Percentiles rank a stretch among this genome's conserved stretches.
Evolutionary conservation across 2,888 invertebrate species (phyloP).

Genomic region (Catocala sponsa): DNA sequence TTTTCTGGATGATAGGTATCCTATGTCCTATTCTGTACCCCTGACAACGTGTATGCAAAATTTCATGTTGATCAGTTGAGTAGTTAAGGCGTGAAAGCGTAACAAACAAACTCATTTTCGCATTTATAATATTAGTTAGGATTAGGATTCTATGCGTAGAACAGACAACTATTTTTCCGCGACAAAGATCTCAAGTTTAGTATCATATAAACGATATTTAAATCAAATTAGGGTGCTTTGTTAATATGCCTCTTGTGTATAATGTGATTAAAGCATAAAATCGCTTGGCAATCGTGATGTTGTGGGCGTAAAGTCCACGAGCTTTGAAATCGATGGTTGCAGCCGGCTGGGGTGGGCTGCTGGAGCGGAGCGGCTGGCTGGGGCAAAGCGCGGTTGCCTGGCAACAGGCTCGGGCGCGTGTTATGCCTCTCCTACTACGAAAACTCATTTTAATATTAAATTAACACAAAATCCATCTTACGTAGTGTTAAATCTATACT

Average conservation of each 20-base stretch:
- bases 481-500: not conserved
- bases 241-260: conserved; percentile 4
- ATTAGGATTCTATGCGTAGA: conserved; percentile 2
- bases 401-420: conserved; percentile 47
- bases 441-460: conserved; percentile 34
- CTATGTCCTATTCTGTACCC: no score
- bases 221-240: conserved; percentile 4
- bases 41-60: no score
- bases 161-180: conserved; percentile 26
- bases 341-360: conserved; percentile 47
- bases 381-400: conserved; percentile 42
- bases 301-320: conserved; percentile 19
- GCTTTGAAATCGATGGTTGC: conserved; percentile 45
- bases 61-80: no score
- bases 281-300: conserved; percentile 7
- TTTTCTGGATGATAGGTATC: no score
- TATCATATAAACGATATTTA: conserved; percentile 19
- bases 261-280: conserved; percentile 15
- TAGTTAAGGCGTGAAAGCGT: no score
- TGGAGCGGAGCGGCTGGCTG: conserved; percentile 35
- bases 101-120: no score
- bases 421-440: conserved; percentile 29
- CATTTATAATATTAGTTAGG: no score
- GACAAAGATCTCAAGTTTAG: conserved; percentile 6
- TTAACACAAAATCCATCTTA: conserved; percentile 15